Evolutionary conservation across 2,888 invertebrate genomes (phyloP), one percentile per base, ranked within the genome.

Genomic region (Andrena flavipes): DNA sequence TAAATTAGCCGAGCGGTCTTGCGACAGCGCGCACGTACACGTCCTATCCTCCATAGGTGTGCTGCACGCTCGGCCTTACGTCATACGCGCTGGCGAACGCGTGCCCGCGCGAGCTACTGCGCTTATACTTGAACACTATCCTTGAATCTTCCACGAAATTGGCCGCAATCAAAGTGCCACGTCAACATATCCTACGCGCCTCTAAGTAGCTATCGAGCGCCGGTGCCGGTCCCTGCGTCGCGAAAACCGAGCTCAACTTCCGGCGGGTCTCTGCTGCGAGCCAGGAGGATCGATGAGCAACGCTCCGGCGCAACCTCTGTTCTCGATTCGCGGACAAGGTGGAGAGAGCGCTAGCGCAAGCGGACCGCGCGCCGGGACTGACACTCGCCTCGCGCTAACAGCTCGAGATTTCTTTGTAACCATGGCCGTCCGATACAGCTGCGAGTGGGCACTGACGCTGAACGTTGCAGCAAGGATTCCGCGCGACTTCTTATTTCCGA

Each of bases 61-160:
- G 56, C 10, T 79, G 76, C 65, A 20, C n/a, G 63, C 71, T 73
- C 76, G 70, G 71, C 68, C 84, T 89, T 90, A 88, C 90, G 89
- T 89, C 90, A 89, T 75, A 74, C 86, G 88, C 82, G 82, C 81
- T 72, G 74, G 84, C 59, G 72, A 65, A 49, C 65, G 82, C 73
- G 74, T 67, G 74, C 56, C 8, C 2, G 3, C 56, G n/a, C 7
- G 10, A 20, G 26, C 56, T 54, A 0, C 20, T 20, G 54, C 68
- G 76, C 54, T 30, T 30, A 33, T 76, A 77, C 84, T 86, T 75
- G 65, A 68, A 68, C 74, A 80, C 87, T 87, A 90, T 90, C 89
- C 89, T 90, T 89, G 89, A 89, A 90, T 88, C 85, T 87, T 77
- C 67, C 81, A 70, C 84, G 83, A 90, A 89, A 90, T 89, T 89